A percentile compares a stretch with the other conserved stretches of the same genome.
These are phyloP conservation scores for Sparidentex hasta DNA, from an alignment of 2,797 vertebrate species.

Conservation along the genomic window DNA sequence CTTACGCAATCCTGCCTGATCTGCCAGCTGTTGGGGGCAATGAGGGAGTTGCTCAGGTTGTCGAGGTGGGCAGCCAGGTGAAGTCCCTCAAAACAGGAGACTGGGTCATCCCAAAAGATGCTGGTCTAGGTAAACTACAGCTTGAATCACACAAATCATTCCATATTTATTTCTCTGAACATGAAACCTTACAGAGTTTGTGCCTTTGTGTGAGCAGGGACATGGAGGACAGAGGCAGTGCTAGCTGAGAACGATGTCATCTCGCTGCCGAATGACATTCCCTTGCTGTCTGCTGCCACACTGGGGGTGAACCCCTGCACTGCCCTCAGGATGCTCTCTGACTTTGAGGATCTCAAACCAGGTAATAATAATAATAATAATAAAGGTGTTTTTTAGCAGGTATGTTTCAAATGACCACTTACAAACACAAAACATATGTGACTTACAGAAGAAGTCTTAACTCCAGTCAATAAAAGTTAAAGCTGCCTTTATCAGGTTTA, in stretches of 20 bases:
- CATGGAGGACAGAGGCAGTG: slow-evolving; percentile 90
- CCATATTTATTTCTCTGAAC: background rate
- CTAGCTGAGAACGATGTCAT: slow-evolving; percentile 85
- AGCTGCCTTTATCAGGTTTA: background rate
- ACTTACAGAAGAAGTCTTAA: background rate
- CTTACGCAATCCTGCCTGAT: slow-evolving; percentile 89
- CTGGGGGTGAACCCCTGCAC: slow-evolving; percentile 96
- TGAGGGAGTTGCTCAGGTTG: slow-evolving; percentile 92
- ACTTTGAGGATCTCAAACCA: slow-evolving; percentile 91
- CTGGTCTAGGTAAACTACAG: slow-evolving; percentile 88
- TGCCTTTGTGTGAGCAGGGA: slow-evolving; percentile 84
- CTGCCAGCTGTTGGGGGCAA: slow-evolving; percentile 95
- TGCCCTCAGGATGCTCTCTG: slow-evolving; percentile 91
- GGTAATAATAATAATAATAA: slow-evolving; percentile 77
- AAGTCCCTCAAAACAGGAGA: slow-evolving; percentile 88
- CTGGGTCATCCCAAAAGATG: slow-evolving; percentile 90
- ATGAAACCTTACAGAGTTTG: background rate
- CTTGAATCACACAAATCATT: background rate
- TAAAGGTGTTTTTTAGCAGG: background rate
- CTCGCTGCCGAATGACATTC: slow-evolving; percentile 88
- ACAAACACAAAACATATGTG: background rate
- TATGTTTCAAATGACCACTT: background rate
- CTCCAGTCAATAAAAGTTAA: background rate
- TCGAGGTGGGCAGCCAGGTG: slow-evolving; percentile 88
- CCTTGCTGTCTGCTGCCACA: slow-evolving; percentile 91